phyloP scores from a whole-genome alignment of 2,888 invertebrate species.

The Oxyteleia sp. region DNA sequence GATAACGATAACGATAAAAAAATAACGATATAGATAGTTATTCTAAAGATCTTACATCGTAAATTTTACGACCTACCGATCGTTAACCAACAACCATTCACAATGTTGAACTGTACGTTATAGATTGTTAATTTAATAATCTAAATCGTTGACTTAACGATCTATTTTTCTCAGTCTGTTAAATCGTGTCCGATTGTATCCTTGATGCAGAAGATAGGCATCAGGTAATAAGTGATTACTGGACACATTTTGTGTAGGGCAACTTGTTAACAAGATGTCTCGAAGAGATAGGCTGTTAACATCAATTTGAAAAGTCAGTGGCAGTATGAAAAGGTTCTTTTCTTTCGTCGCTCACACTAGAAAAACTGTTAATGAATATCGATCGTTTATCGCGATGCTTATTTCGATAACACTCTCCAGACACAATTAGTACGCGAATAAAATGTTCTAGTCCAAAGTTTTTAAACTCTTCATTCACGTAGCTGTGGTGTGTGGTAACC shows the following conservation, averaged over 20 bases:
- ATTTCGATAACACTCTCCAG: conserved; percentile 57
- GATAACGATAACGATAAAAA: too few relatives aligned
- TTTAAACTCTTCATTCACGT: neutral
- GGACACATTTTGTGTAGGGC: conserved; percentile 26
- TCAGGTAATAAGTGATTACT: conserved; percentile 28
- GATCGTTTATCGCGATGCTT: conserved; percentile 60
- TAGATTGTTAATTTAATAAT: too few relatives aligned
- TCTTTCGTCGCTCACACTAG: conserved; percentile 34
- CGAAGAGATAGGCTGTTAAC: conserved; percentile 60
- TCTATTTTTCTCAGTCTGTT: too few relatives aligned
- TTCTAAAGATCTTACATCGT: too few relatives aligned
- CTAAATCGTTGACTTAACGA: too few relatives aligned
- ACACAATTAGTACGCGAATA: conserved; percentile 61
- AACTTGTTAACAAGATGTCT: conserved; percentile 57
- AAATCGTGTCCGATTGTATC: neutral
- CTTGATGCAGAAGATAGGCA: neutral
- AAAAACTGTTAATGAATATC: conserved; percentile 60
- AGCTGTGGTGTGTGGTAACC: neutral
- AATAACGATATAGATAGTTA: too few relatives aligned
- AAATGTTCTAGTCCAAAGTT: conserved; percentile 42
- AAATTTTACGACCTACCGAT: too few relatives aligned
- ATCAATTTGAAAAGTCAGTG: conserved; percentile 50
- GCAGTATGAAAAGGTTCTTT: conserved; percentile 53
- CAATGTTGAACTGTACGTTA: too few relatives aligned
- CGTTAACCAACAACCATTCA: too few relatives aligned